phyloP scores from a whole-genome alignment of 2,113 vertebrate genomes.

The Sander lucioperca region DNA sequence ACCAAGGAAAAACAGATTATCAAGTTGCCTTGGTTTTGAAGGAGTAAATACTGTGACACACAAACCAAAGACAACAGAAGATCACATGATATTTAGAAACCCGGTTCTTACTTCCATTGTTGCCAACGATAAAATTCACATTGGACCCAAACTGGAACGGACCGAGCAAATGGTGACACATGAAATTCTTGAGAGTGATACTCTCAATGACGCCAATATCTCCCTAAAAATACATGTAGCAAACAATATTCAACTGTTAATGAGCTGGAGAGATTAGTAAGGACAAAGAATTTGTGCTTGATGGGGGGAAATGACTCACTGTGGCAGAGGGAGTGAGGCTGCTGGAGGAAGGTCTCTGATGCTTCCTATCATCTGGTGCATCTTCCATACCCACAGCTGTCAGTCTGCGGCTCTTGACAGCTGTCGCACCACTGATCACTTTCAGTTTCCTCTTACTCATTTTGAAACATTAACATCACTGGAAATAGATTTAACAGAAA shows the following conservation, averaged over 20 bases:
- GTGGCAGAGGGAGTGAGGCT: conserved; percentile 3
- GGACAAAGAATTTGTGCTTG: neutral
- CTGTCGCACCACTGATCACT: neutral
- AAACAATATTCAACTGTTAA: neutral
- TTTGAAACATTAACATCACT: conserved; percentile 39
- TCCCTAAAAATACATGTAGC: conserved; percentile 55
- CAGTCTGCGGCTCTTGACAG: conserved; percentile 36
- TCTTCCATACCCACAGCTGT: neutral
- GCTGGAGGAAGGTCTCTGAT: neutral
- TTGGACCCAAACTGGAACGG: conserved; percentile 93
- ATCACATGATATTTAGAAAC: neutral
- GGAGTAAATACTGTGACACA: neutral
- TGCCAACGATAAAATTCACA: conserved; percentile 93
- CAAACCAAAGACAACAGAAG: neutral
- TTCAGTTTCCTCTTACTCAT: conserved; percentile 63
- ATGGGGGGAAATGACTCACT: conserved; percentile 23
- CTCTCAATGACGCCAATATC: conserved; percentile 94
- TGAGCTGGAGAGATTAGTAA: neutral
- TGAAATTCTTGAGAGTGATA: conserved; percentile 92
- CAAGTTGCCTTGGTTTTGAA: neutral
- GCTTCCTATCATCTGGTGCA: neutral
- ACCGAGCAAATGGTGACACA: conserved; percentile 91
- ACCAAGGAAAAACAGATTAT: neutral
- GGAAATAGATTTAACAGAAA: neutral
- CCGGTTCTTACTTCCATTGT: conserved; percentile 92